Conservation (phyloP, 2,797 vertebrate genomes). For the Oreochromis mossambicus region DNA sequence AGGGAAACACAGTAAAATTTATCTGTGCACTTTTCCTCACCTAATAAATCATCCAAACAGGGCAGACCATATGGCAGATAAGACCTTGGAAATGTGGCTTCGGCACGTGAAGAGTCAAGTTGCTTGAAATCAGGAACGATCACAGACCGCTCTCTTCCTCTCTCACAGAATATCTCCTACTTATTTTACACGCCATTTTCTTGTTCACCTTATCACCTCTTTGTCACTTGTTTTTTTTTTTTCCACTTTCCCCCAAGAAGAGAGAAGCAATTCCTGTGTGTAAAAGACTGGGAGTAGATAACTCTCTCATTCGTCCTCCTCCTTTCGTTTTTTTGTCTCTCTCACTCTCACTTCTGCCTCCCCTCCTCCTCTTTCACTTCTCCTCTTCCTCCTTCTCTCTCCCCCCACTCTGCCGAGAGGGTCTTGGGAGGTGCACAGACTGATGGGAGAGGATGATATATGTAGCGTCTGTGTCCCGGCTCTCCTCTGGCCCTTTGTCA, state of each 20-base stretch:
- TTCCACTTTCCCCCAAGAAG: slow-evolving; percentile 46
- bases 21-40: slow-evolving; percentile 93
- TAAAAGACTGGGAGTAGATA: slow-evolving; percentile 83
- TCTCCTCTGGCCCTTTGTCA: slow-evolving; percentile 99
- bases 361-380: background rate
- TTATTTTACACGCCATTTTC: slow-evolving; percentile 98
- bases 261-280: slow-evolving; percentile 81
- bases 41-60: slow-evolving; percentile 99
- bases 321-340: background rate
- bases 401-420: slow-evolving; percentile 71
- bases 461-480: slow-evolving; percentile 99
- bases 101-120: slow-evolving; percentile 96
- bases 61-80: slow-evolving; percentile 97
- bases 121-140: slow-evolving; percentile 93
- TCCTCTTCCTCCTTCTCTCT: background rate
- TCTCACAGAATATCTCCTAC: slow-evolving; percentile 87
- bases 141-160: slow-evolving; percentile 67
- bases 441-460: slow-evolving; percentile 99
- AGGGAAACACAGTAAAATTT: slow-evolving; percentile 97
- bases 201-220: slow-evolving; percentile 92
- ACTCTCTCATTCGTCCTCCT: slow-evolving; percentile 61
- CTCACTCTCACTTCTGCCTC: slow-evolving; percentile 5
- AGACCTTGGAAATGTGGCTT: slow-evolving; percentile 99
- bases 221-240: slow-evolving; percentile 78
- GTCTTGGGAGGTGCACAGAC: slow-evolving; percentile 96